Percentiles rank a stretch among this genome's conserved stretches.
phyloP scores from a whole-genome alignment of 2,888 invertebrate species.

The Nomada lathburiana region DNA sequence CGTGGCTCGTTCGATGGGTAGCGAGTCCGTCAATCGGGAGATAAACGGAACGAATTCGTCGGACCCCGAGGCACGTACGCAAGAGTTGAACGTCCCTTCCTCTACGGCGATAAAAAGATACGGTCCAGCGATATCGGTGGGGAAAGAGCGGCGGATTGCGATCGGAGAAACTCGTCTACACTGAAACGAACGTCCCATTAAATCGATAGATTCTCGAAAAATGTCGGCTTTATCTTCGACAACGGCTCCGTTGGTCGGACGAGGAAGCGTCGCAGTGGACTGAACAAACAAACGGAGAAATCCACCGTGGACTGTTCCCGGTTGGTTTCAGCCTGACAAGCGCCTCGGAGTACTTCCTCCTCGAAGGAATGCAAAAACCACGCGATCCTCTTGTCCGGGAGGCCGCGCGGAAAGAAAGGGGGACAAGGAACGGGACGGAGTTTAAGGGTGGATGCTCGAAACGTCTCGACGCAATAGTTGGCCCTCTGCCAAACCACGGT shows the following conservation, averaged over 20 bases:
- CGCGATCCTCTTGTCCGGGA: conserved; percentile 50
- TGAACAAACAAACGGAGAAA: conserved; percentile 14
- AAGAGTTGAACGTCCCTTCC: neutral
- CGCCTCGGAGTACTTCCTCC: conserved; percentile 28
- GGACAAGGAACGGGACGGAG: conserved; percentile 19
- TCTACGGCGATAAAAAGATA: conserved; percentile 23
- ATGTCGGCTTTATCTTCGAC: conserved; percentile 3
- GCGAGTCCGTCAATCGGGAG: conserved; percentile 43
- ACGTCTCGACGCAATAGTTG: conserved; percentile 69
- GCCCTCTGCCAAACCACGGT: conserved; percentile 63
- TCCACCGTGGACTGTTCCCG: neutral
- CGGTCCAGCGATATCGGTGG: conserved; percentile 16
- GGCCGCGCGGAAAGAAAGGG: conserved; percentile 11
- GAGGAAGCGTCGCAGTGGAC: neutral
- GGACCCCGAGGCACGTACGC: neutral
- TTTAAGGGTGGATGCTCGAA: conserved; percentile 53
- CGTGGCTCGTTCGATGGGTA: neutral
- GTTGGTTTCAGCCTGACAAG: conserved; percentile 27
- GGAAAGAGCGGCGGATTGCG: neutral
- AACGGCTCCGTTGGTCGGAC: neutral
- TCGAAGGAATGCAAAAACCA: conserved; percentile 60
- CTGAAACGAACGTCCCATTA: neutral
- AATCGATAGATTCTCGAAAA: neutral
- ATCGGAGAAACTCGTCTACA: neutral
- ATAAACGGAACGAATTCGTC: conserved; percentile 14